Evolutionary conservation across 1,140 invertebrate genomes (phyloP).

Genomic region (Halotydeus destructor): DNA sequence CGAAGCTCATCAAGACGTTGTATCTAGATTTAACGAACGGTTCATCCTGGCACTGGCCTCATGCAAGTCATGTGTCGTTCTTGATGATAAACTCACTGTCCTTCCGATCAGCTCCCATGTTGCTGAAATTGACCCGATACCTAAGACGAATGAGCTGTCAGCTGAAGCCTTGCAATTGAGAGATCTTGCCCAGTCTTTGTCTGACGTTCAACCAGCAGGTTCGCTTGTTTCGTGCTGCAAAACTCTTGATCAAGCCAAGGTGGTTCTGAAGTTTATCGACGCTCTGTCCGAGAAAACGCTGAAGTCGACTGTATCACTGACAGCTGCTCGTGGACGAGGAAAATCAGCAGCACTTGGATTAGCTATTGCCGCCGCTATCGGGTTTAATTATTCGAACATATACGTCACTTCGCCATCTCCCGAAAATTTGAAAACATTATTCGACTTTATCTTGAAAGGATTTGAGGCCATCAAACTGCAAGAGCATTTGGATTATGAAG

Average conservation of each 20-base stretch:
- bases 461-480: constrained; percentile 66
- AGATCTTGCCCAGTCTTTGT: constrained; percentile 48
- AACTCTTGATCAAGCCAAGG: constrained; percentile 73
- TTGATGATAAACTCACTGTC: constrained; percentile 80
- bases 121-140: constrained; percentile 46
- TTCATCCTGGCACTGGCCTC: constrained; percentile 77
- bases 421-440: constrained; percentile 93
- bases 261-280: constrained; percentile 80
- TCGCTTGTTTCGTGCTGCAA: constrained; percentile 71
- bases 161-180: constrained; percentile 33
- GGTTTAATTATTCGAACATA: constrained; percentile 83
- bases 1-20: constrained; percentile 75
- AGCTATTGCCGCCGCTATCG: constrained; percentile 44
- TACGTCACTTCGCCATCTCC: constrained; percentile 95
- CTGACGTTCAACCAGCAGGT: constrained; percentile 74
- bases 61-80: constrained; percentile 57
- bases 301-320: constrained; percentile 74
- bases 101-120: constrained; percentile 78
- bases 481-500: constrained; percentile 87
- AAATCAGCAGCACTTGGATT: constrained; percentile 96
- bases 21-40: constrained; percentile 85
- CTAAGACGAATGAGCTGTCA: constrained; percentile 21
- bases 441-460: constrained; percentile 92
- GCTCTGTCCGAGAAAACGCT: constrained; percentile 79
- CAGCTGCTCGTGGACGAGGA: constrained; percentile 84